Base-by-base conservation (phyloP, 1,140 invertebrate species). In the Nautilus pompilius region DNA sequence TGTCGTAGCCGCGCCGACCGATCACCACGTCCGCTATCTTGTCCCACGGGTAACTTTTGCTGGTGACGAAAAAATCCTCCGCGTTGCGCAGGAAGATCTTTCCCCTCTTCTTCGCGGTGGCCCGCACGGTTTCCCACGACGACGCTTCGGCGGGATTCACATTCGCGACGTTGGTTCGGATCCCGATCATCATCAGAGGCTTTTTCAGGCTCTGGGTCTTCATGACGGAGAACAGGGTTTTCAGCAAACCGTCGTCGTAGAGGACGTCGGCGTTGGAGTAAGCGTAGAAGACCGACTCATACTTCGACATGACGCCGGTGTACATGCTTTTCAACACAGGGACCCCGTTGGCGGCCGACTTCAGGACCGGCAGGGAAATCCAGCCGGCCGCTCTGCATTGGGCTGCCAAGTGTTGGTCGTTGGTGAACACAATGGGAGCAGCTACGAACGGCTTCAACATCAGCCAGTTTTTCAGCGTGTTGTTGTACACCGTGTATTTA, bases 181-280 rank as follows among this genome's bases (percentile, higher is more conserved):
- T 57, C 1, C 71, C 70, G 6, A 66, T 55, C 10, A 73, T 64
- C 28, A 72, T 46, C 10, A 63, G n/a, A 13, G 62, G 62, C 8
- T 66, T 58, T 17, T 41, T 26, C 2, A 45, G 34, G 61, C 57
- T 33, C 6, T 48, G 55, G 17, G 41, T 53, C 13, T 41, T 45
- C 3, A 60, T 24, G n/a, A 73, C 58, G 29, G 51, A n/a, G 22
- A 28, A 17, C 13, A 76, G 46, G 20, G 70, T 69, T 6, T 69
- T 41, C 20, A 69, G n/a, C 6, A 76, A 58, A 17, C 34, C 41
- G 22, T 65, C 57, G 13, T 65, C 66, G 53, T 72, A 76, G 17
- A 76, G 57, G 5, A 76, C 61, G 55, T 76, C 74, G 8, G 70
- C 70, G 60, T 76, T 76, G 5, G 66, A 64, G 61, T 63, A 76